Evolutionary conservation across 1,140 invertebrate species (phyloP), one percentile per base, ranked within the genome.

Genomic region (Lysiphlebus fabarum): DNA sequence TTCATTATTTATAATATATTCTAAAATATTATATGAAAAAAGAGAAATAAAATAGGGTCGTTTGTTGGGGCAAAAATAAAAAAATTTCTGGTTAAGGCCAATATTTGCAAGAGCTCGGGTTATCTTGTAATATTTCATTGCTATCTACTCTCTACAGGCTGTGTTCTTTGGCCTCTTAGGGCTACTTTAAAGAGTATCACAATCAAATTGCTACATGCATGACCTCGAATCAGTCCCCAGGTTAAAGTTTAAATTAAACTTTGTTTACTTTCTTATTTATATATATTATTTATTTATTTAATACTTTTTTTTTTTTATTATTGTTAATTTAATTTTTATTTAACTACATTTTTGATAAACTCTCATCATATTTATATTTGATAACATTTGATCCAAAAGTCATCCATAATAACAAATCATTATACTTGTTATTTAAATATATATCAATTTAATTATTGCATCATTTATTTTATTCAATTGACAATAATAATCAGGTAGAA

Each of bases 111-210:
- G 60, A 61, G 53, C 26, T 53, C 55, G 45, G 60, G 60, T 70
- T 69, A 69, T 70, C 65, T 51, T 41, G 43, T 37, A 34, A 49
- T 63, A 65, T 63, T 68, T 65, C 54, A 68, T 37, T 62, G 59
- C 38, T 70, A 70, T 68, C 66, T 64, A n/a, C 49, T 9, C 5
- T 38, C 12, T 49, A 53, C 49, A 62, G 49, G 58, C 64, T 40
- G 50, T 56, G 59, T 51, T 5, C 36, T 26, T 12, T 34, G 11
- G 37, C 34, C 57, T 54, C 41, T 53, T 26, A 38, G 45, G 55
- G 53, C 50, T 45, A 58, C 58, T 62, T 36, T 36, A 38, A 12
- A 51, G 36, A n/a, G 38, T 11, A n/a, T 7, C 33, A 36, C n/a
- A 14, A 51, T 36, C 49, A 34, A 37, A 38, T 36, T 51, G 48